These are phyloP conservation scores for Hybos culiciformis DNA, from an alignment of 2,888 invertebrate genomes.

Conservation along the genomic window DNA sequence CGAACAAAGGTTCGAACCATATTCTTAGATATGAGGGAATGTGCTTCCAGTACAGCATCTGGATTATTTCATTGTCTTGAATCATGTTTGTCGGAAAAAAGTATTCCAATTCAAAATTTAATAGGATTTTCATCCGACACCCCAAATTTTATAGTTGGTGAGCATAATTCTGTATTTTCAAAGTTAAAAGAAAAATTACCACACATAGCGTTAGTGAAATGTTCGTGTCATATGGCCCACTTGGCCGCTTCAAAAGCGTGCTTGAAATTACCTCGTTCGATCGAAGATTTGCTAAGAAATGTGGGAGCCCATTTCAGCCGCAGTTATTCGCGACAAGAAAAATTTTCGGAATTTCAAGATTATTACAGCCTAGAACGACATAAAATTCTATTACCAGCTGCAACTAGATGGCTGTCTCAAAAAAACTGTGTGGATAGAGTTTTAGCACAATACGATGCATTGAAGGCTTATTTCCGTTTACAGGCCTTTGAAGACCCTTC, in stretches of 20 bases:
- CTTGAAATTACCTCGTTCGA: neutral
- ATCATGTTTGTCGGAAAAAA: no score
- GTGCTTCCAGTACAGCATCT: no score
- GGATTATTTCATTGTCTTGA: no score
- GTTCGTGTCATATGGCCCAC: neutral
- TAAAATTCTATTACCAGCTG: neutral
- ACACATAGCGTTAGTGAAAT: neutral
- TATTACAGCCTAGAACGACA: neutral
- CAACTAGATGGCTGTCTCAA: neutral
- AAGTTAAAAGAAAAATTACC: neutral
- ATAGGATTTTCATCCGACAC: no score
- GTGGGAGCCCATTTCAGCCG: neutral
- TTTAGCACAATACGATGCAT: neutral
- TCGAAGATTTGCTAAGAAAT: neutral
- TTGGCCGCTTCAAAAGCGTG: constrained; percentile 1
- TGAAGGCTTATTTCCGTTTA: neutral
- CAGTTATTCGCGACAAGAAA: neutral
- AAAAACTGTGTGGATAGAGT: constrained; percentile 2
- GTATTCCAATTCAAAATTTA: no score
- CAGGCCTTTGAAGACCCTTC: constrained; percentile 1
- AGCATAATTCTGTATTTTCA: neutral
- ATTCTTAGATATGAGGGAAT: no score
- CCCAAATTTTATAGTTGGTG: neutral
- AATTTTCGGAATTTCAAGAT: neutral
- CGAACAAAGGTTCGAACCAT: no score